phyloP scores from a whole-genome alignment of 2,888 invertebrate genomes.

The Adelognathus sp. region DNA sequence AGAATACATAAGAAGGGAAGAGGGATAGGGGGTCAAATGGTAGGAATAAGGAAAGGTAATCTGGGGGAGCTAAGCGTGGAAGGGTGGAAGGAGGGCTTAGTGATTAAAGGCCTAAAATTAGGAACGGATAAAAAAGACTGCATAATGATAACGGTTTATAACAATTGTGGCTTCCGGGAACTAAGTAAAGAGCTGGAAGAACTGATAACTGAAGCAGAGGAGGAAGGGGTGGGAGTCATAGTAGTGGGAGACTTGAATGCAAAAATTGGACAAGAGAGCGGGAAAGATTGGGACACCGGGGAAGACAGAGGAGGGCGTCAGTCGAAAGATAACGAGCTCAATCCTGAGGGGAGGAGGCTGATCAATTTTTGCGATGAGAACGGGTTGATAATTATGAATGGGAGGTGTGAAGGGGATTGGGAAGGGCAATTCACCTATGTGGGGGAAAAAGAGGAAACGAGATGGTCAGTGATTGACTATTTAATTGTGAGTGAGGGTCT shows the following conservation, averaged over 20 bases:
- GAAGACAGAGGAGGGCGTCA: neutral
- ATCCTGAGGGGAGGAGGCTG: slow-evolving; percentile 35
- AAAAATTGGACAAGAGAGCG: slow-evolving; percentile 13
- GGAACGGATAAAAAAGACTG: neutral
- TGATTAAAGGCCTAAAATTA: neutral
- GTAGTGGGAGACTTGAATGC: slow-evolving; percentile 41
- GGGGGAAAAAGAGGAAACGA: slow-evolving; percentile 36
- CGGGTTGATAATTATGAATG: slow-evolving; percentile 44
- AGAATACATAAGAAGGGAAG: slow-evolving; percentile 7
- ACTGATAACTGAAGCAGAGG: neutral
- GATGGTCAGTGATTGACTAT: slow-evolving; percentile 49
- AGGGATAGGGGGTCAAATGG: slow-evolving; percentile 25
- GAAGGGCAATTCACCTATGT: slow-evolving; percentile 45
- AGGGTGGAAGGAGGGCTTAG: slow-evolving; percentile 30
- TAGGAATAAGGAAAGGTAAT: slow-evolving; percentile 23
- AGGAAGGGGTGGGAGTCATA: neutral
- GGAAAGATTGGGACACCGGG: neutral
- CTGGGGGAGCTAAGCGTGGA: neutral
- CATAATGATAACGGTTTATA: neutral
- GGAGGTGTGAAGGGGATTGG: slow-evolving; percentile 29
- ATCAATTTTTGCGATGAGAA: slow-evolving; percentile 11
- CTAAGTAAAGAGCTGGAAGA: neutral
- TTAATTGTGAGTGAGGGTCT: slow-evolving; percentile 19
- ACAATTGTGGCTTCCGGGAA: neutral
- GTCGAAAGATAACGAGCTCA: slow-evolving; percentile 13